phyloP scores from a whole-genome alignment of 64 coral and sea anemone species.

The Dendronephthya gigantea region DNA sequence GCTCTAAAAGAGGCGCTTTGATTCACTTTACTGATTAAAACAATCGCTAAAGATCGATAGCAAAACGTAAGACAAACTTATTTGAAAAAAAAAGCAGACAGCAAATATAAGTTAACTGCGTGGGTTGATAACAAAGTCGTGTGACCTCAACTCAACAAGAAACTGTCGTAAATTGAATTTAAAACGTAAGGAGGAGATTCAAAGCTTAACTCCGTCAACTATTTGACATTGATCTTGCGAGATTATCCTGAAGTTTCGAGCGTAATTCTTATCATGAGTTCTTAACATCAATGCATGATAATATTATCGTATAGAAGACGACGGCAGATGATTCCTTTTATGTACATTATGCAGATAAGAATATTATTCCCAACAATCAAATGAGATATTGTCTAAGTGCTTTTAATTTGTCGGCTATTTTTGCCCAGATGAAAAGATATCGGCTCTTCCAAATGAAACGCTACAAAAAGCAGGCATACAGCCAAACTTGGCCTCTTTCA shows the following conservation, averaged over 20 bases:
- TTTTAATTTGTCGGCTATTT: background rate
- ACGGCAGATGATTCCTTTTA: background rate
- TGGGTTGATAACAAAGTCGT: background rate
- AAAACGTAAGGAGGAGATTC: too few relatives aligned
- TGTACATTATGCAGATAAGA: background rate
- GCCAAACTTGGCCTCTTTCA: too few relatives aligned
- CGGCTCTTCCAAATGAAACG: too few relatives aligned
- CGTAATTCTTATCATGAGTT: background rate
- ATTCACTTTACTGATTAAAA: background rate
- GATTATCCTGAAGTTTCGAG: background rate
- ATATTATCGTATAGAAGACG: background rate
- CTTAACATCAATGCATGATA: background rate
- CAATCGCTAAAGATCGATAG: background rate
- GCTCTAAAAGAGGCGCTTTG: background rate
- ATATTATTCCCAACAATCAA: too few relatives aligned
- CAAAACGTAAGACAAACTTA: background rate
- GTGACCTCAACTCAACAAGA: too few relatives aligned
- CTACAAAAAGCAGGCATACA: too few relatives aligned
- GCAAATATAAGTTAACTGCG: background rate
- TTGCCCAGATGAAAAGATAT: too few relatives aligned
- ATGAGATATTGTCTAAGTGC: background rate
- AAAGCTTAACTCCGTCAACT: too few relatives aligned
- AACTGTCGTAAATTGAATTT: too few relatives aligned
- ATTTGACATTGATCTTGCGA: too few relatives aligned
- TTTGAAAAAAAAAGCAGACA: background rate